Evolutionary conservation across 1,140 invertebrate species (phyloP).

Genomic region (Neuroterus valhalla): DNA sequence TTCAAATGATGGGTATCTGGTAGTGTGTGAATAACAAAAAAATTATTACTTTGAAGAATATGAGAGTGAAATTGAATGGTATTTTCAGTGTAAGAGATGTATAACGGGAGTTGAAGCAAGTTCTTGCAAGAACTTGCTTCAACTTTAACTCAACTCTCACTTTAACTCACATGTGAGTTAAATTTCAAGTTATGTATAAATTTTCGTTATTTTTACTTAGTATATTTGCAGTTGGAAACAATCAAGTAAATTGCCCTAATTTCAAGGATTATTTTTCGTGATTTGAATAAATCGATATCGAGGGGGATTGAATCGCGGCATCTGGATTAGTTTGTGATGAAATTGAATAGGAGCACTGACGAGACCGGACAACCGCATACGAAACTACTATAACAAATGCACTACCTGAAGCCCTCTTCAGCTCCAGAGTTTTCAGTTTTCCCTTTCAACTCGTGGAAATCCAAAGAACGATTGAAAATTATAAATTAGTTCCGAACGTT

Average conservation of each 20-base stretch:
- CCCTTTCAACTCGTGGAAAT: not conserved
- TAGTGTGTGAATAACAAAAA: too few relatives aligned
- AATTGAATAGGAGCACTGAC: conserved; percentile 4
- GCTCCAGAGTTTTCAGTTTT: not conserved
- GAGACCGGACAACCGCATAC: not conserved
- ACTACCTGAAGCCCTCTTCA: not conserved
- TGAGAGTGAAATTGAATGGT: too few relatives aligned
- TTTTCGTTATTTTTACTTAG: not conserved
- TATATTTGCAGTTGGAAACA: not conserved
- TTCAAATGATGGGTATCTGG: too few relatives aligned
- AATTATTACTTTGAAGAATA: too few relatives aligned
- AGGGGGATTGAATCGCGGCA: not conserved
- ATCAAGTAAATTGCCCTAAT: conserved; percentile 5
- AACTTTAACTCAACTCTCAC: too few relatives aligned
- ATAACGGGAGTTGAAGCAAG: too few relatives aligned
- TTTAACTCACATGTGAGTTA: too few relatives aligned
- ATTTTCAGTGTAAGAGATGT: too few relatives aligned
- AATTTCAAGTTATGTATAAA: not conserved
- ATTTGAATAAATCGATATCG: conserved; percentile 22
- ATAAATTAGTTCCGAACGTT: not conserved
- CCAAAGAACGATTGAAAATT: not conserved
- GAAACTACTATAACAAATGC: conserved; percentile 7
- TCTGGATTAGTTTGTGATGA: conserved; percentile 1
- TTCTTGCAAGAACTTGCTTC: too few relatives aligned
- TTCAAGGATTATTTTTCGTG: not conserved